Conservation (phyloP, 2,113 vertebrate genomes). For the Poecile atricapillus region DNA sequence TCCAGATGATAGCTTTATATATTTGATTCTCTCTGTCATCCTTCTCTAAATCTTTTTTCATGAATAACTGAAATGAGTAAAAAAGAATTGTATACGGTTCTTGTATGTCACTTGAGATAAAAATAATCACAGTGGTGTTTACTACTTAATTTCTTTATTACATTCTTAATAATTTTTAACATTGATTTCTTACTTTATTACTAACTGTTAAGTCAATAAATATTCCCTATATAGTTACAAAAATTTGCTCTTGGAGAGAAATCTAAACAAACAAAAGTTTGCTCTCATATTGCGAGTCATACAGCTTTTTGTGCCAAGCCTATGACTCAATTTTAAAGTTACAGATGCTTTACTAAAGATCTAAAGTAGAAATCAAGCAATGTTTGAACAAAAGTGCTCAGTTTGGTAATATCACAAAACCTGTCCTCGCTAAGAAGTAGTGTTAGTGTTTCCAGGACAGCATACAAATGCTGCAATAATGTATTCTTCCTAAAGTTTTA, state of each 20-base stretch:
- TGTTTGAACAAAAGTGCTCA: background rate
- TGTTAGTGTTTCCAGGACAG: background rate
- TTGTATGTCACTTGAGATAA: background rate
- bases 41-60: background rate
- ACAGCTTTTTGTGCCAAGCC: background rate
- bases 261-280: background rate
- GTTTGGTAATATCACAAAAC: background rate
- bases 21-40: background rate
- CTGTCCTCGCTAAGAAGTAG: background rate
- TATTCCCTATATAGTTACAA: background rate
- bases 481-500: background rate
- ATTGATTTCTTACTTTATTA: background rate
- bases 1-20: background rate
- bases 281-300: background rate
- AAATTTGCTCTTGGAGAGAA: background rate
- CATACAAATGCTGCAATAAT: background rate
- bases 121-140: background rate
- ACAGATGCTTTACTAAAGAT: background rate
- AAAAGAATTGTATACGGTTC: background rate
- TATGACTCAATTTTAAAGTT: background rate
- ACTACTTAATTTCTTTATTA: background rate
- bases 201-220: background rate
- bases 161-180: background rate
- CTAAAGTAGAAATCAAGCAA: background rate
- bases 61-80: background rate